Base-by-base conservation (phyloP, 2,113 vertebrate genomes). In the Chauna torquata region DNA sequence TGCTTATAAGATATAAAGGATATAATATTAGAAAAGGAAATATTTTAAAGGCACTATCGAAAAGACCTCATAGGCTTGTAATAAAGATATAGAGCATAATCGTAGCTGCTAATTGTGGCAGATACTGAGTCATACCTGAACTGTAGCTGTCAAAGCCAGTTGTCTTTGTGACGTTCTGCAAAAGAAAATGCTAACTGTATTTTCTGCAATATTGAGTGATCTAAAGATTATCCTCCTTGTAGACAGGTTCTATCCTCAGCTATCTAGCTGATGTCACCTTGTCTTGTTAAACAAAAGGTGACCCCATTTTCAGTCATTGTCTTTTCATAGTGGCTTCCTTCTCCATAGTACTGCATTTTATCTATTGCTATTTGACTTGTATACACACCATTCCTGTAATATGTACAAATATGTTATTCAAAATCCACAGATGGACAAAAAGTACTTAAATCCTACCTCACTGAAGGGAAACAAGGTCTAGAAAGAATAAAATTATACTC, bases 351-450 rank as follows among this genome's bases (percentile, higher is more conserved):
- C 16, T 25, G 16, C 1, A 1, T 82, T 87, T 85, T 75, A 7
- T 50, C 16, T 66, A 5, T 55, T 2, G 1, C 5, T 85, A 3
- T 57, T 77, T 87, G 65, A 55, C 16, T 36, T 0, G 0, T 47
- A 25, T 32, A 13, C 12, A 23, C 12, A 59, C 3, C 1, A 2
- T 82, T 62, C 15, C 8, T 44, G 5, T 15, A 66, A 16, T 28
- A 59, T 34, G 3, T 70, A 25, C 32, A 83, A 74, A 62, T 49
- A 84, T 40, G 59, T 62, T 65, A 36, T 72, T 95, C 75, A 82
- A 95, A 71, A 82, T 12, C 3, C 40, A 84, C 30, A 85, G 44
- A 34, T 61, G 19, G 40, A 44, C n/a, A 79, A 79, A 74, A 74
- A 9, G 3, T 65, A 27, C 85, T 82, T 90, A 66, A 68, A 47